phyloP scores from a whole-genome alignment of 1,140 invertebrate species.

The Gryon sp. region DNA sequence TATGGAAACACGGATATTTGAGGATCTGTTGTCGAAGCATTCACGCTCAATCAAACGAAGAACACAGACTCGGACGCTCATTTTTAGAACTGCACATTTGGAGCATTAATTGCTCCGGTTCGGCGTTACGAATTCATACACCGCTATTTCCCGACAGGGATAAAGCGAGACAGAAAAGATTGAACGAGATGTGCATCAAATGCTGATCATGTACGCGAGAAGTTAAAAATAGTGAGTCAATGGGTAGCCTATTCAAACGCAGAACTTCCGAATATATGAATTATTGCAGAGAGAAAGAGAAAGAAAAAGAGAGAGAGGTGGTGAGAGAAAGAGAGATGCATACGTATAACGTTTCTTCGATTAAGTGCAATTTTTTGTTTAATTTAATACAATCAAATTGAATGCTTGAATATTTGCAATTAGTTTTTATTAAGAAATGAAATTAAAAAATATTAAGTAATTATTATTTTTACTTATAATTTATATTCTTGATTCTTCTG shows the following conservation, averaged over 20 bases:
- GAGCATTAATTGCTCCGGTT: conserved; percentile 36
- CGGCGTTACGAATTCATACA: conserved; percentile 32
- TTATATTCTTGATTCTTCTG: too few relatives aligned
- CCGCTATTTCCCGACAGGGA: conserved; percentile 11
- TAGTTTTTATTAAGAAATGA: too few relatives aligned
- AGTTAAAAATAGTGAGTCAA: conserved; percentile 26
- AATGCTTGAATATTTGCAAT: too few relatives aligned
- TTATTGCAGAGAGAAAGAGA: conserved; percentile 31
- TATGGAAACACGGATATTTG: conserved; percentile 15
- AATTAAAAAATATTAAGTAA: too few relatives aligned
- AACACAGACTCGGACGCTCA: conserved; percentile 12
- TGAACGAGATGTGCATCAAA: conserved; percentile 35
- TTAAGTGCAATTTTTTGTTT: conserved; percentile 16
- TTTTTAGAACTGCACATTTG: conserved; percentile 42
- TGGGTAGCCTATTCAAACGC: conserved; percentile 42
- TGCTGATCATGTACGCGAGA: conserved; percentile 36
- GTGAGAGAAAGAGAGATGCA: too few relatives aligned
- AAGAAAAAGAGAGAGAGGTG: too few relatives aligned
- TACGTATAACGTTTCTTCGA: conserved; percentile 19
- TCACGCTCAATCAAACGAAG: conserved; percentile 16
- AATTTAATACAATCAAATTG: too few relatives aligned
- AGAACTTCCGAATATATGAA: conserved; percentile 29
- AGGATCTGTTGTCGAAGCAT: conserved; percentile 20
- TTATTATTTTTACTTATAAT: too few relatives aligned
- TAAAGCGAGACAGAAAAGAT: conserved; percentile 22